Percentiles rank a stretch among this genome's conserved stretches.
phyloP scores from a whole-genome alignment of 2,888 invertebrate species.

The Orthosia gracilis region DNA sequence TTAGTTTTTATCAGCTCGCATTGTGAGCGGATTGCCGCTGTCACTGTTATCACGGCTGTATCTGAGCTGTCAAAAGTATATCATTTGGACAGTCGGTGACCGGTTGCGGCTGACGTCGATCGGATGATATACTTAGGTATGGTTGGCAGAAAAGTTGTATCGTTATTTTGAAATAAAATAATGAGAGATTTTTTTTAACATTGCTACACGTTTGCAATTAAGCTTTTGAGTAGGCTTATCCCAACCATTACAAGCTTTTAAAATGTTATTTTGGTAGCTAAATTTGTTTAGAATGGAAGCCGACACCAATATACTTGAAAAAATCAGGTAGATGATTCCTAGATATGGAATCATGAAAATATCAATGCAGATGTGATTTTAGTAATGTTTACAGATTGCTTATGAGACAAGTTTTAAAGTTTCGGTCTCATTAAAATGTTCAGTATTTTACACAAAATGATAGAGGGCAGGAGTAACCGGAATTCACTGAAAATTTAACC shows the following conservation, averaged over 20 bases:
- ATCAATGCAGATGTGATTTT: no score
- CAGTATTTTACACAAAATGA: background rate
- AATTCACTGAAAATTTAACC: background rate
- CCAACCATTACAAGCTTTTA: no score
- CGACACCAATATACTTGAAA: no score
- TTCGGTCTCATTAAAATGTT: no score
- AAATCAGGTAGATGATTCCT: no score
- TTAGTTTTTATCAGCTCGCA: slow-evolving; percentile 69
- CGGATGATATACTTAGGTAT: slow-evolving; percentile 58
- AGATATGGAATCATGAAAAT: no score
- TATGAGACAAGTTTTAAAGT: no score
- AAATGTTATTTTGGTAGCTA: no score
- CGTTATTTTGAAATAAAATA: background rate
- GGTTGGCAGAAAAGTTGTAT: slow-evolving; percentile 51
- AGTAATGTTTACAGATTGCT: no score
- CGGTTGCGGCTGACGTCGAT: slow-evolving; percentile 69
- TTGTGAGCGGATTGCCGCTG: slow-evolving; percentile 75
- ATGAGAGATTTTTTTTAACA: background rate
- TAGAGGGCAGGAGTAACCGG: background rate
- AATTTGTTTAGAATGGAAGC: no score
- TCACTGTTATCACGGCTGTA: slow-evolving; percentile 80
- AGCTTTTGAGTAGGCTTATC: no score
- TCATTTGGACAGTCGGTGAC: slow-evolving; percentile 78
- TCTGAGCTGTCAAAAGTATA: slow-evolving; percentile 85
- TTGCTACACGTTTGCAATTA: background rate